Conservation (phyloP, 2,888 invertebrate genomes). For the Octonoba sinensis region DNA sequence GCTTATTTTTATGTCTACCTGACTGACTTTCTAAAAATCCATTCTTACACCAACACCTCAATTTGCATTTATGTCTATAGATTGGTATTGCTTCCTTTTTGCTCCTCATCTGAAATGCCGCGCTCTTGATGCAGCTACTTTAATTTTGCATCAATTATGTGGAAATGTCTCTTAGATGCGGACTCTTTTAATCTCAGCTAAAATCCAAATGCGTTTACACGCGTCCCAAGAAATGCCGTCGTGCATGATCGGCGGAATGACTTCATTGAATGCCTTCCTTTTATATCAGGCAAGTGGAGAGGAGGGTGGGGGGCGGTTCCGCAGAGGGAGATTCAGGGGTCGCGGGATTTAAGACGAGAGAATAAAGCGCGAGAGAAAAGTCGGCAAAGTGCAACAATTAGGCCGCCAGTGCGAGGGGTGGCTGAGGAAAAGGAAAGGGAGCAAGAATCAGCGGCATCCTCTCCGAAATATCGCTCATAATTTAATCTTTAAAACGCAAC, state of each 20-base stretch:
- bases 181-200: too few relatives aligned
- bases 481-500: conserved; percentile 64
- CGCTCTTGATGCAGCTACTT: too few relatives aligned
- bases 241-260: conserved; percentile 38
- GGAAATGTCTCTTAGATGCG: too few relatives aligned
- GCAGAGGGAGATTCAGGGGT: conserved; percentile 3
- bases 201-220: background rate
- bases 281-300: background rate
- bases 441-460: conserved; percentile 5
- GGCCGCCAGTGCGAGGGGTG: conserved; percentile 20
- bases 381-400: conserved; percentile 57
- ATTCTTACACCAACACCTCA: too few relatives aligned
- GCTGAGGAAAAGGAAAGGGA: conserved; percentile 4
- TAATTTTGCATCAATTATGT: too few relatives aligned
- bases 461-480: conserved; percentile 56
- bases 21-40: too few relatives aligned
- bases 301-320: background rate
- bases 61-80: too few relatives aligned
- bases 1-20: too few relatives aligned
- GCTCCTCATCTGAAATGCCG: too few relatives aligned
- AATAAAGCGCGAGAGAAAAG: conserved; percentile 36
- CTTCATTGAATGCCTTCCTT: conserved; percentile 16
- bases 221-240: conserved; percentile 14
- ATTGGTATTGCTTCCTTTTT: too few relatives aligned
- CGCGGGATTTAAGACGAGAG: conserved; percentile 19